Percentiles rank a stretch among this genome's conserved stretches.
Conservation (phyloP, 1,140 invertebrate species). For the Goniozus legneri region DNA sequence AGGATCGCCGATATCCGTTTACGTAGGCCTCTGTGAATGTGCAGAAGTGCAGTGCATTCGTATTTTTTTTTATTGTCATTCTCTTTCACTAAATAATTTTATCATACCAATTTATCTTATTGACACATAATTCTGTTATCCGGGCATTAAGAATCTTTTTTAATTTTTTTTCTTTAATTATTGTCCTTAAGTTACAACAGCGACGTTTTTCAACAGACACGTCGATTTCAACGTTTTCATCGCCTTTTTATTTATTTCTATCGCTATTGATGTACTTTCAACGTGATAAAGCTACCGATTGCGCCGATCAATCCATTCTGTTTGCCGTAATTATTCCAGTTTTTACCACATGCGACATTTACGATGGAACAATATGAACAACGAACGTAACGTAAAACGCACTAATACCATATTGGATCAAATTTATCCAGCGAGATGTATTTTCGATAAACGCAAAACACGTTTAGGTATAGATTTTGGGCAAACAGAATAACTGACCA, state of each 20-base stretch:
- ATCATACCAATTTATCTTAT: slow-evolving; percentile 4
- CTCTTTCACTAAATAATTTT: slow-evolving; percentile 17
- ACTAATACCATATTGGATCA: no score
- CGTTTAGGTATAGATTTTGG: neutral
- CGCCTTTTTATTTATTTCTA: slow-evolving; percentile 15
- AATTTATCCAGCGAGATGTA: no score
- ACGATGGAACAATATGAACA: no score
- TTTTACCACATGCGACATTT: no score
- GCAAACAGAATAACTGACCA: slow-evolving; percentile 4
- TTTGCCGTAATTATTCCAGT: no score
- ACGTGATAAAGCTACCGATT: slow-evolving; percentile 26
- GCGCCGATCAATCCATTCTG: slow-evolving; percentile 19
- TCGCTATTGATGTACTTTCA: slow-evolving; percentile 32
- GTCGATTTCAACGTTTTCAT: slow-evolving; percentile 4
- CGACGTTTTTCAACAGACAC: slow-evolving; percentile 10
- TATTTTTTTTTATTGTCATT: slow-evolving; percentile 36
- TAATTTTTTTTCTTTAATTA: slow-evolving; percentile 6
- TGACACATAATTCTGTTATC: slow-evolving; percentile 7
- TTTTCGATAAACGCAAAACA: no score
- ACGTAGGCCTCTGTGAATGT: slow-evolving; percentile 25
- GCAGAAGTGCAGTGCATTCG: slow-evolving; percentile 29
- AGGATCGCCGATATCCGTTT: slow-evolving; percentile 2
- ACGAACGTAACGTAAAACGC: no score
- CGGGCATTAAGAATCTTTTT: no score
- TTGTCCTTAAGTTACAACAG: slow-evolving; percentile 11